These are phyloP conservation scores for Leptinotarsa rubiginosa DNA, from an alignment of 2,888 invertebrate genomes.

Conservation along the genomic window DNA sequence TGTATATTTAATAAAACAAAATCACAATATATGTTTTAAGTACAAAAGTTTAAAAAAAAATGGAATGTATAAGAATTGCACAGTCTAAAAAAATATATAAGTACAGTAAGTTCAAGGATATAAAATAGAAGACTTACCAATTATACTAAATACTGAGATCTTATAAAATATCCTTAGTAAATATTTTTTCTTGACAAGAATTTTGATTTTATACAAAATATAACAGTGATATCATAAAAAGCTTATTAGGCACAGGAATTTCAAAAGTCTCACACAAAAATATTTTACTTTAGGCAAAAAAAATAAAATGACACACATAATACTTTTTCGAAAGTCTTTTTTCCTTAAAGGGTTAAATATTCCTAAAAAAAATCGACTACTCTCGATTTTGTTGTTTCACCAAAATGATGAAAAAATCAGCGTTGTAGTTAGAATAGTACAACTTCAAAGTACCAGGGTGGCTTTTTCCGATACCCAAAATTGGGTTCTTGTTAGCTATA, in stretches of 20 bases:
- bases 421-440: background rate
- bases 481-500: no score
- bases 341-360: constrained; percentile 53
- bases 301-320: constrained; percentile 42
- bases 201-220: constrained; percentile 49
- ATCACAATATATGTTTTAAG: constrained; percentile 48
- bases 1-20: constrained; percentile 41
- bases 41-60: constrained; percentile 51
- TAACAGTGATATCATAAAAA: constrained; percentile 50
- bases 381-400: constrained; percentile 24
- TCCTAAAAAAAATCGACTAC: constrained; percentile 44
- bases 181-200: constrained; percentile 38
- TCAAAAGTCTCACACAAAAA: constrained; percentile 52
- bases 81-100: constrained; percentile 51
- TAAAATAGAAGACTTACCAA: constrained; percentile 44
- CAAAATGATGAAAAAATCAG: constrained; percentile 22
- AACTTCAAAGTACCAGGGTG: no score
- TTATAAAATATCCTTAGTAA: constrained; percentile 51
- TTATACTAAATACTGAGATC: constrained; percentile 56
- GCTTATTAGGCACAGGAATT: constrained; percentile 56
- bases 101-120: constrained; percentile 48
- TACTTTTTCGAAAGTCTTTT: constrained; percentile 51
- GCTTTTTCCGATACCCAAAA: no score
- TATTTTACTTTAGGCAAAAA: constrained; percentile 47
- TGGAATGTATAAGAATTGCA: constrained; percentile 57